A percentile compares a stretch with the other conserved stretches of the same genome.
Evolutionary conservation across 2,888 invertebrate genomes (phyloP).

Genomic region (Gasteruption jaculator): DNA sequence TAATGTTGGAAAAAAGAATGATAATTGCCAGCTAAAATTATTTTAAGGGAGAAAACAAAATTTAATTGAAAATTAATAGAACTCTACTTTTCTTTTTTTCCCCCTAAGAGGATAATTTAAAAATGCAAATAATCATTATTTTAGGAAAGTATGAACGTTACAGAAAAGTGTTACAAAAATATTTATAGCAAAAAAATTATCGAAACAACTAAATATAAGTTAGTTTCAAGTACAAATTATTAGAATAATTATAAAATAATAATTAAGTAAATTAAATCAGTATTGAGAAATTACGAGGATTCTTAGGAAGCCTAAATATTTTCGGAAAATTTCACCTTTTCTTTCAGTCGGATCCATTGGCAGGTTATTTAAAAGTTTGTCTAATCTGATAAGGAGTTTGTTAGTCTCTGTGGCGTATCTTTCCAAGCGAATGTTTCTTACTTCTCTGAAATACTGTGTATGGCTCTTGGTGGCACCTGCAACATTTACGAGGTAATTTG

Average conservation of each 20-base stretch:
- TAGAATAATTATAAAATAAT: too few species aligned
- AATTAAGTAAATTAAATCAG: too few species aligned
- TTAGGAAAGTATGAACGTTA: conserved; percentile 4
- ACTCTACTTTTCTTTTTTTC: conserved; percentile 2
- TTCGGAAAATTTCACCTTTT: conserved; percentile 55
- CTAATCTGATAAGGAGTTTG: conserved; percentile 87
- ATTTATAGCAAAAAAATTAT: too few species aligned
- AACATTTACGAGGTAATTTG: too few species aligned
- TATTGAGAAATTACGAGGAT: too few species aligned
- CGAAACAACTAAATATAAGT: not conserved
- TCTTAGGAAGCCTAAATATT: too few species aligned
- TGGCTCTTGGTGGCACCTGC: conserved; percentile 62
- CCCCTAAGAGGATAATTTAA: conserved; percentile 3
- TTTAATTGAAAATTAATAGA: not conserved
- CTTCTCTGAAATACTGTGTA: conserved; percentile 71
- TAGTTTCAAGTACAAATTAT: too few species aligned
- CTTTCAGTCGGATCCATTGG: conserved; percentile 69
- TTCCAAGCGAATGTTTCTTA: conserved; percentile 70
- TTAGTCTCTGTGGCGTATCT: conserved; percentile 92
- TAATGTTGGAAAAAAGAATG: not conserved
- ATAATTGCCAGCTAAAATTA: too few species aligned
- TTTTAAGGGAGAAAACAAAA: not conserved
- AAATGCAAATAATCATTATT: not conserved
- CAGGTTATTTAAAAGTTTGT: conserved; percentile 80
- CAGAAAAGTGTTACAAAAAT: conserved; percentile 2